phyloP scores from a whole-genome alignment of 53 echinoderm and acorn worm species.

The Stichopus horrens region DNA sequence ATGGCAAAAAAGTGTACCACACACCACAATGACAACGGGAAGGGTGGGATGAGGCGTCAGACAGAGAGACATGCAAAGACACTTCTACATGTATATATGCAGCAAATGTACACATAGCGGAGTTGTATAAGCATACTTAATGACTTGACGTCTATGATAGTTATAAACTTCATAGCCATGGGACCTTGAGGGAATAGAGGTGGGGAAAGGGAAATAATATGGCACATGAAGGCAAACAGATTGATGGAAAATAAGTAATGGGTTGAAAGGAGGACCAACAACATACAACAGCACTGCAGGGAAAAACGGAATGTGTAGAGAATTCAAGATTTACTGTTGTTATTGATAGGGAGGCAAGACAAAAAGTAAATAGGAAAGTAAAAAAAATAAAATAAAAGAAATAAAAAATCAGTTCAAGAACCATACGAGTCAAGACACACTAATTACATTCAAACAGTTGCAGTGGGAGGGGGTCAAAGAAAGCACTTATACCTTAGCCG shows the following conservation, averaged over 20 bases:
- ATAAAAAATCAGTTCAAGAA: not conserved
- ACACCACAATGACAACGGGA: no score
- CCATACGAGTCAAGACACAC: not conserved
- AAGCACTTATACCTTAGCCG: constrained; percentile 19
- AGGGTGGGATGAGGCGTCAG: no score
- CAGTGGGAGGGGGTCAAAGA: not conserved
- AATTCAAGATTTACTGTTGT: no score
- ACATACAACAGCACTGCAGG: no score
- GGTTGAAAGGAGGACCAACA: not conserved
- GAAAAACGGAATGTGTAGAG: no score
- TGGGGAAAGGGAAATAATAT: not conserved
- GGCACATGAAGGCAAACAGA: not conserved
- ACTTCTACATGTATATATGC: no score
- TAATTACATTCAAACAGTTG: not conserved
- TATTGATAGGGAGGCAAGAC: not conserved
- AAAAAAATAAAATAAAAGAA: not conserved
- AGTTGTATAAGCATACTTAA: no score
- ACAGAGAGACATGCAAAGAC: no score
- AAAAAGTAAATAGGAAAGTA: not conserved
- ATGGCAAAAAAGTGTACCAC: no score
- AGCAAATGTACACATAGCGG: no score
- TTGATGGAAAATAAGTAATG: not conserved
- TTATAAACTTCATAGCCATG: not conserved
- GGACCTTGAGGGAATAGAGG: not conserved
- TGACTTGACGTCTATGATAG: no score